Evolutionary conservation across 2,888 invertebrate species (phyloP), one percentile per base, ranked within the genome.

Genomic region (Rhingia campestris): DNA sequence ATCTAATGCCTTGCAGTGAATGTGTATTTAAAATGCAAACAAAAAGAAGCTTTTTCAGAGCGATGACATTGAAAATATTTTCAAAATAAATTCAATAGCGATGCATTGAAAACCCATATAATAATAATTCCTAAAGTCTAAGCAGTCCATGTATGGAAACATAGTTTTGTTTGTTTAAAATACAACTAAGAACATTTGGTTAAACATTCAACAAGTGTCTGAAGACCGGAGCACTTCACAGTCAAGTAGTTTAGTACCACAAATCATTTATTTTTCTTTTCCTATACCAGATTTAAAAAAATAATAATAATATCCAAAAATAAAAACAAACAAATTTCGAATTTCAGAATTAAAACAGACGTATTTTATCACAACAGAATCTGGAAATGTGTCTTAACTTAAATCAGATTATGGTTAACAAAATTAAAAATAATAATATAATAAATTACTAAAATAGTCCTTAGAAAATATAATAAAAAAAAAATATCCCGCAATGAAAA

Each of bases 341-440:
- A 22, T 32, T 39, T 56, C 12, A n/a, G n/a, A n/a, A n/a, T n/a
- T n/a, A 47, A 41, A 43, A 53, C 49, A 53, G 0, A 32, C 35
- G 7, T 41, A n/a, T 61, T 77, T 43, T 79, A 79, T 79, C 79
- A 79, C 79, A 79, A 73, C 73, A 59, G 33, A 73, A 73, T 73
- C 58, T 66, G 58, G 64, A 72, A 72, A 72, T 64, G 54, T 41
- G 33, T 56, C 43, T 54, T 33, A 53, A 76, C 54, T 77, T 30
- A 70, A 49, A 37, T 22, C 22, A 7, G 4, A 49, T 22, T 63
- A 39, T 33, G 49, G 6, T 37, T 49, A 63, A 45, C 10, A 54
- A 37, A 51, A 54, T 12, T 53, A 22, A 75, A 58, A 69, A 39
- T 32, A 41, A 33, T 56, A 58, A 12, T 12, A 9, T n/a, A n/a